These are phyloP conservation scores for Trachurus trachurus DNA, from an alignment of 2,797 vertebrate species.

Conservation along the genomic window DNA sequence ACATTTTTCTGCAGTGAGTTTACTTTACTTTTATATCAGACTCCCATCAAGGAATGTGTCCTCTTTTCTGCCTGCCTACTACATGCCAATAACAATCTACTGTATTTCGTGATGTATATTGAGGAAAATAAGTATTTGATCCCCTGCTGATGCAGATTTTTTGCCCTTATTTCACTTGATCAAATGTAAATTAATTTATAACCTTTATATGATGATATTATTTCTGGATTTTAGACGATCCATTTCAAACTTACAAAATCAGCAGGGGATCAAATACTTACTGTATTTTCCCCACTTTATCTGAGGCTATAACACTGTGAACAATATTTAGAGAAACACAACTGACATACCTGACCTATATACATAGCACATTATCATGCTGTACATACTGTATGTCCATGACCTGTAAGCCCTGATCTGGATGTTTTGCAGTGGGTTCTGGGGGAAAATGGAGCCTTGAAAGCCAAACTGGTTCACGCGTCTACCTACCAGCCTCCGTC, in stretches of 20 bases:
- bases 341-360: not conserved
- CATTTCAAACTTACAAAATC: too few relatives aligned
- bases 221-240: too few relatives aligned
- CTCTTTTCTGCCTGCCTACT: not conserved
- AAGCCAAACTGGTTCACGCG: conserved; percentile 89
- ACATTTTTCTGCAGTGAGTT: not conserved
- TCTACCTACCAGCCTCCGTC: conserved; percentile 93
- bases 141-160: too few relatives aligned
- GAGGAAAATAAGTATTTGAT: too few relatives aligned
- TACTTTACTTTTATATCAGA: too few relatives aligned
- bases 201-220: too few relatives aligned
- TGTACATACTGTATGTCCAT: not conserved
- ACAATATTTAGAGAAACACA: not conserved
- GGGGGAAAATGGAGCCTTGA: conserved; percentile 90
- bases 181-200: too few relatives aligned
- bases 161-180: too few relatives aligned
- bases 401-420: conserved; percentile 4
- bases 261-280: too few relatives aligned
- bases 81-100: not conserved
- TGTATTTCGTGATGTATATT: not conserved
- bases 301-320: too few relatives aligned
- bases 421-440: conserved; percentile 85
- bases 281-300: too few relatives aligned
- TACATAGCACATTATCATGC: not conserved
- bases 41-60: not conserved